Conservation (phyloP, 2,888 invertebrate genomes). For the Halocaridina rubra region DNA sequence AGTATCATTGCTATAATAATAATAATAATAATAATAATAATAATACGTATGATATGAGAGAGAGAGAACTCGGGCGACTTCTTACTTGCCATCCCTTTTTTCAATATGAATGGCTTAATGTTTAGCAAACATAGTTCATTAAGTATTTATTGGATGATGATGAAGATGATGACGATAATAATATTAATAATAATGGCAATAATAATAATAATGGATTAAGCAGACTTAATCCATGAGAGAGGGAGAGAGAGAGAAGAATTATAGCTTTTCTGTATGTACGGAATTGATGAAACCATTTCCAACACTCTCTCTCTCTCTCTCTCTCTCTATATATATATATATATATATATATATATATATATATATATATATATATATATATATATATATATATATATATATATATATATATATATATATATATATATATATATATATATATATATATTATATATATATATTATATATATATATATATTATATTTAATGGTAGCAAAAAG, state of each 20-base stretch:
- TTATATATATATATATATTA: neutral
- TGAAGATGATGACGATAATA: neutral
- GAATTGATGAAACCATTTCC: too few species aligned
- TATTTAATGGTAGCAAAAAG: too few species aligned
- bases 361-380: neutral
- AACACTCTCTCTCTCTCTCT: too few species aligned
- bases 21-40: neutral
- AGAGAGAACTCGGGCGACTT: neutral
- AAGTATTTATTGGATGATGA: neutral
- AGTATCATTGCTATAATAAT: neutral
- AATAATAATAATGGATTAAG: too few species aligned
- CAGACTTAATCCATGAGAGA: too few species aligned
- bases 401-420: conserved; percentile 33
- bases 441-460: conserved; percentile 39
- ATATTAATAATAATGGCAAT: neutral
- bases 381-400: conserved; percentile 1
- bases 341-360: neutral
- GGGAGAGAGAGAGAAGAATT: too few species aligned
- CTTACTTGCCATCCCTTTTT: too few species aligned
- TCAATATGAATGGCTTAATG: too few species aligned
- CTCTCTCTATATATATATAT: too few species aligned
- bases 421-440: conserved; percentile 41
- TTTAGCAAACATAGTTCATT: too few species aligned
- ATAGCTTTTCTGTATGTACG: too few species aligned
- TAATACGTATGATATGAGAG: too few species aligned